Evolutionary conservation across 2,113 vertebrate genomes (phyloP).

Genomic region (Empidonax traillii): DNA sequence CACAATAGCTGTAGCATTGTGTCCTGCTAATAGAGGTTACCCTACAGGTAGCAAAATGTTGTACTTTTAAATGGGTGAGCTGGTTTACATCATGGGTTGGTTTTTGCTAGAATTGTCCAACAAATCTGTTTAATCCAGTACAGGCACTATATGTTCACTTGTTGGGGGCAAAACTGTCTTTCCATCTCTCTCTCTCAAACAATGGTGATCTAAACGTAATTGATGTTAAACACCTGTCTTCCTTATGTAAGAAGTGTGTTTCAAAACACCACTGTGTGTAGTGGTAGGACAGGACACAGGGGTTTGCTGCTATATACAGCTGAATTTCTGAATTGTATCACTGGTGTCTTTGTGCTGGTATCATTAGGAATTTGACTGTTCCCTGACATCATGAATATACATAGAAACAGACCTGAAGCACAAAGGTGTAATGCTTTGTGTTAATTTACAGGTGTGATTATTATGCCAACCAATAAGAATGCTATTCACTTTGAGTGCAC

Average conservation of each 20-base stretch:
- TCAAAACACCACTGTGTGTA: neutral
- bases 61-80: neutral
- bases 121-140: neutral
- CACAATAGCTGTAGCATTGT: neutral
- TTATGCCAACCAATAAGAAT: neutral
- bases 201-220: neutral
- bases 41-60: neutral
- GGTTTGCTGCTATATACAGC: neutral
- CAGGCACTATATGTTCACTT: rapidly evolving
- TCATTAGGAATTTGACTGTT: neutral
- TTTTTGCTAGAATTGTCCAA: neutral
- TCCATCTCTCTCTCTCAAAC: neutral
- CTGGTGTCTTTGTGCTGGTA: neutral
- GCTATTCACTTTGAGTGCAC: neutral
- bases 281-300: neutral
- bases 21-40: neutral
- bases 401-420: neutral
- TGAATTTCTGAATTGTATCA: neutral
- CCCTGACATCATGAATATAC: rapidly evolving
- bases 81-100: neutral
- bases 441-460: neutral
- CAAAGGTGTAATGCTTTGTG: neutral
- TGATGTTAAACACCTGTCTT: neutral
- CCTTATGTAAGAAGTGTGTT: neutral
- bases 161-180: neutral